A percentile compares a stretch with the other conserved stretches of the same genome.
phyloP scores from a whole-genome alignment of 2,888 invertebrate species.

The Pseudoips prasinana region DNA sequence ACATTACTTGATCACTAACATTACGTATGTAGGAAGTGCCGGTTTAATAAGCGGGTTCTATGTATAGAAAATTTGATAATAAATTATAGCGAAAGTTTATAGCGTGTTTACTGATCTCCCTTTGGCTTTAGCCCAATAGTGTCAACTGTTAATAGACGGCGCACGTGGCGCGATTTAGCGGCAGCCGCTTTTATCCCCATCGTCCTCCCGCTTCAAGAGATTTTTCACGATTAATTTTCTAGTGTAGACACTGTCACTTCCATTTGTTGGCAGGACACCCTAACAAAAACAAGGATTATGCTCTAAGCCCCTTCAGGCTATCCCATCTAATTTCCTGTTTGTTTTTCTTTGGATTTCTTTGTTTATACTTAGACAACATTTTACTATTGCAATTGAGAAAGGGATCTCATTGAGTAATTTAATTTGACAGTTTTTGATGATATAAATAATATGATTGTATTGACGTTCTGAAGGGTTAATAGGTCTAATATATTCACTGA shows the following conservation, averaged over 20 bases:
- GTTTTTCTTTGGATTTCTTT: slow-evolving; percentile 56
- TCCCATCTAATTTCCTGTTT: slow-evolving; percentile 68
- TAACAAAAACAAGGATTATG: slow-evolving; percentile 77
- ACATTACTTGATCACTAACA: no score
- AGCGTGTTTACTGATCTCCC: slow-evolving; percentile 38
- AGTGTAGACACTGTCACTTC: slow-evolving; percentile 70
- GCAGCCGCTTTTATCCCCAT: slow-evolving; percentile 47
- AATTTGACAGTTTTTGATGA: no score
- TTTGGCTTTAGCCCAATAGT: slow-evolving; percentile 69
- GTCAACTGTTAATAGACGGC: slow-evolving; percentile 75
- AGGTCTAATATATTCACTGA: no score
- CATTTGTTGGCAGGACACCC: slow-evolving; percentile 74
- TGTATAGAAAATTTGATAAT: slow-evolving; percentile 23
- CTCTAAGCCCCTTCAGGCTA: slow-evolving; percentile 62
- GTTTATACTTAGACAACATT: slow-evolving; percentile 38
- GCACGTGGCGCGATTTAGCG: slow-evolving; percentile 74
- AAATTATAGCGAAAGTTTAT: slow-evolving; percentile 39
- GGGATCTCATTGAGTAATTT: no score
- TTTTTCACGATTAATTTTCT: slow-evolving; percentile 79
- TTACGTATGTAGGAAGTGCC: no score
- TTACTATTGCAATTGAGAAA: no score
- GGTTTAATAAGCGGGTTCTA: no score
- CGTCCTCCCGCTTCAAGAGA: slow-evolving; percentile 57
- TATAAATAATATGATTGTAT: no score
- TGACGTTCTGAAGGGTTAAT: no score